Conservation (phyloP, 2,113 vertebrate species). For the Ctenomys sociabilis region DNA sequence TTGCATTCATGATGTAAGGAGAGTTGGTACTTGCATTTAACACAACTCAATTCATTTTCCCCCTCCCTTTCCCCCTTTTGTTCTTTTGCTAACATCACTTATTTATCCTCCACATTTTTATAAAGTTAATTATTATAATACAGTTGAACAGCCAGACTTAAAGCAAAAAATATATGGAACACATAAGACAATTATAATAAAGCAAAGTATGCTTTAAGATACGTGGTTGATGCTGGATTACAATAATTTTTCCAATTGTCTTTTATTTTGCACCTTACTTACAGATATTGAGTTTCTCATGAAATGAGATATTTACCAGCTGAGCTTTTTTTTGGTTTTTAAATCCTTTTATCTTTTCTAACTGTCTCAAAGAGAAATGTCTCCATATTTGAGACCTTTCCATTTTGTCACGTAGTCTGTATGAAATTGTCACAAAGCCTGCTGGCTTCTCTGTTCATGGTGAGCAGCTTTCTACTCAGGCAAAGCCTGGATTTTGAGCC, state of each 20-base stretch:
- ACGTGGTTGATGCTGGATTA: background rate
- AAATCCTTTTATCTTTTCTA: background rate
- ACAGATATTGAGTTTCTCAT: background rate
- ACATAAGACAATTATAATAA: background rate
- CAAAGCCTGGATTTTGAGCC: background rate
- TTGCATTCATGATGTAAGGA: background rate
- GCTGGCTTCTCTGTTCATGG: background rate
- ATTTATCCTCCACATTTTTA: background rate
- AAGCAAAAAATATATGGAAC: background rate
- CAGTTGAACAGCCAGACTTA: background rate
- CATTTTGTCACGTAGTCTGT: background rate
- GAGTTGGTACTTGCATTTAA: background rate
- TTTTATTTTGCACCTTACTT: background rate
- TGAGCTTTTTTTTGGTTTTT: background rate
- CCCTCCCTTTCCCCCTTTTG: background rate
- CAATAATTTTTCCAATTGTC: background rate
- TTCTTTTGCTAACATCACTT: background rate
- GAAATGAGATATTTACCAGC: background rate
- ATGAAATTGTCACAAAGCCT: background rate
- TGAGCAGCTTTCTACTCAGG: background rate
- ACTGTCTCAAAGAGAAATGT: constrained; percentile 1
- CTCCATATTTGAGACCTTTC: background rate
- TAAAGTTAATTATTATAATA: background rate
- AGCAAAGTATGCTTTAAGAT: background rate
- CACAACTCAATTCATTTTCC: background rate